These are phyloP conservation scores for Athalia circularis DNA, from an alignment of 2,888 invertebrate genomes.

Conservation along the genomic window DNA sequence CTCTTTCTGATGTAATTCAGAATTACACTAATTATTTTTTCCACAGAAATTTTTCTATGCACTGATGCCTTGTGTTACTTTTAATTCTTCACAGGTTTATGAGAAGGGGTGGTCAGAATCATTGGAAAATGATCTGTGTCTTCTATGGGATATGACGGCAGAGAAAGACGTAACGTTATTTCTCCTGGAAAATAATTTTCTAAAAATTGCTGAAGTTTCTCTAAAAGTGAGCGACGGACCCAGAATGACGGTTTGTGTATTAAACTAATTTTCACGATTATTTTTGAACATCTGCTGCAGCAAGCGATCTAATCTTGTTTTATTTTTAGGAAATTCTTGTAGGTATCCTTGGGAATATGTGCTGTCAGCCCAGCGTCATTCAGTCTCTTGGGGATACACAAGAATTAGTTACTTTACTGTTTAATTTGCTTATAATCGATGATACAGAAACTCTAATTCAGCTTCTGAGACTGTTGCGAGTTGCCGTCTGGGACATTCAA, in stretches of 20 bases:
- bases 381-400: conserved; percentile 77
- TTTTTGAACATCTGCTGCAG: not conserved
- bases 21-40: not conserved
- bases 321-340: conserved; percentile 84
- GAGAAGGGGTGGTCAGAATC: conserved; percentile 78
- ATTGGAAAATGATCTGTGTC: conserved; percentile 85
- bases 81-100: conserved; percentile 61
- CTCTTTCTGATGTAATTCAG: conserved; percentile 63
- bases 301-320: not conserved
- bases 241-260: conserved; percentile 76
- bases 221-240: conserved; percentile 78
- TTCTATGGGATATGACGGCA: conserved; percentile 90
- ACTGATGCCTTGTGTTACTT: conserved; percentile 3
- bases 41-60: not conserved
- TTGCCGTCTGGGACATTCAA: conserved; percentile 69
- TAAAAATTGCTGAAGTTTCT: conserved; percentile 80
- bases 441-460: conserved; percentile 86
- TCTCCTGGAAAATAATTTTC: conserved; percentile 81
- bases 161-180: conserved; percentile 85
- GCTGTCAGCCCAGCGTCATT: conserved; percentile 80
- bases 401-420: conserved; percentile 77
- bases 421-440: conserved; percentile 77
- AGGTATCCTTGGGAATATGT: conserved; percentile 91
- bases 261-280: conserved; percentile 17
- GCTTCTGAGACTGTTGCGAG: conserved; percentile 80